phyloP scores from a whole-genome alignment of 2,888 invertebrate genomes.

The Drosophila crucigera region DNA sequence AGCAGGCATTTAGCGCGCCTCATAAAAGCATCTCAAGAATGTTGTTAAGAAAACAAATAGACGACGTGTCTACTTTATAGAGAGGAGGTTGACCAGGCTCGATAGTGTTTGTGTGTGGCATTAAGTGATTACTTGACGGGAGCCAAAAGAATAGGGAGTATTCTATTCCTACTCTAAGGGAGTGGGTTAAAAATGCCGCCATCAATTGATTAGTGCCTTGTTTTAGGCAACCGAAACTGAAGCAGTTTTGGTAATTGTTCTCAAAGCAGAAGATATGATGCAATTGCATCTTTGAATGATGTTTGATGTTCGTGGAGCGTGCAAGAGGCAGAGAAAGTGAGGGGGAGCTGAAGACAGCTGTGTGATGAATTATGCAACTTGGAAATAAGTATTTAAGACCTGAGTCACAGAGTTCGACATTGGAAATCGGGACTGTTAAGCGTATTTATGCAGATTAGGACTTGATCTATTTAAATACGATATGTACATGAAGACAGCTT shows the following conservation, averaged over 20 bases:
- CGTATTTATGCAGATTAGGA: neutral
- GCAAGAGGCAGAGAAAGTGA: neutral
- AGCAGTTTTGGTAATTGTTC: slow-evolving; percentile 52
- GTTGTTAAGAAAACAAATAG: slow-evolving; percentile 78
- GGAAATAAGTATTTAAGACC: slow-evolving; percentile 46
- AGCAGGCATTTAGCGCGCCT: slow-evolving; percentile 66
- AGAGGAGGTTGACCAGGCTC: neutral
- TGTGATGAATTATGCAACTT: slow-evolving; percentile 38
- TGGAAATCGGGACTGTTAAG: neutral
- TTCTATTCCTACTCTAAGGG: neutral
- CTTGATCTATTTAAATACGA: neutral
- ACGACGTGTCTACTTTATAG: slow-evolving; percentile 26
- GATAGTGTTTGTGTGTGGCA: slow-evolving; percentile 48
- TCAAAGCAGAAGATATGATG: slow-evolving; percentile 29
- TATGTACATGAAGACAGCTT: neutral
- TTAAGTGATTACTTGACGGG: slow-evolving; percentile 64
- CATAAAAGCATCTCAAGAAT: slow-evolving; percentile 78
- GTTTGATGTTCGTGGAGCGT: neutral
- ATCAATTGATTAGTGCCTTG: slow-evolving; percentile 72
- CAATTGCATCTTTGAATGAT: slow-evolving; percentile 39
- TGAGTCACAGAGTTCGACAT: neutral
- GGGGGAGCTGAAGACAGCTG: slow-evolving; percentile 10
- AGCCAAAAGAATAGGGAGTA: neutral
- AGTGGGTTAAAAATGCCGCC: slow-evolving; percentile 43
- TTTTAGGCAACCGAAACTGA: slow-evolving; percentile 37